These are phyloP conservation scores for Bombus confusus DNA, from an alignment of 1,140 invertebrate species.

Conservation along the genomic window DNA sequence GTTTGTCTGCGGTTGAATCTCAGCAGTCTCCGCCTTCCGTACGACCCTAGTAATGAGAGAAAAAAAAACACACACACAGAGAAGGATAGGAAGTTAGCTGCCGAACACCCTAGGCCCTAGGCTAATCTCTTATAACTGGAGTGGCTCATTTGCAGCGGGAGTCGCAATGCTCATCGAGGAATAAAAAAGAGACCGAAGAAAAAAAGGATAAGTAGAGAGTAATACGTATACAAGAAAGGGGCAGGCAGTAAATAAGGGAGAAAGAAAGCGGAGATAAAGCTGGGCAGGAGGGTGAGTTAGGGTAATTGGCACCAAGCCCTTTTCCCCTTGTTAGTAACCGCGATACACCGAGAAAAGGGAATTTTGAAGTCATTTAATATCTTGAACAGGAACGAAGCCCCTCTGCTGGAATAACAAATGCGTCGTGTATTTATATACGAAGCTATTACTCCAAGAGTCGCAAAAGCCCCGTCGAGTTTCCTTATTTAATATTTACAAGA, in stretches of 20 bases:
- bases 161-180: conserved; percentile 47
- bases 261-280: conserved; percentile 31
- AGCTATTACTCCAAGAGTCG: neutral
- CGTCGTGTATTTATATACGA: conserved; percentile 2
- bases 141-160: conserved; percentile 56
- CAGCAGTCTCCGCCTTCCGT: conserved; percentile 53
- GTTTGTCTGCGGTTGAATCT: conserved; percentile 53
- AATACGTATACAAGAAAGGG: neutral
- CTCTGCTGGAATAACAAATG: conserved; percentile 6
- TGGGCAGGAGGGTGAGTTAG: conserved; percentile 3
- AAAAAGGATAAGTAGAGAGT: conserved; percentile 22
- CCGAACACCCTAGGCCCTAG: conserved; percentile 53
- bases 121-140: conserved; percentile 53
- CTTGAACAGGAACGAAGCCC: neutral
- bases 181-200: neutral
- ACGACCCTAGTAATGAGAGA: conserved; percentile 60
- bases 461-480: neutral
- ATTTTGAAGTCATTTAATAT: conserved; percentile 34
- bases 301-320: conserved; percentile 52
- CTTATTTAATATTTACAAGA: conserved; percentile 18
- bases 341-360: conserved; percentile 5
- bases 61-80: conserved; percentile 35
- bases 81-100: conserved; percentile 54
- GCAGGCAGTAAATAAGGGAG: conserved; percentile 5
- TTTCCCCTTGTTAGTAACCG: conserved; percentile 39